Base-by-base conservation (phyloP, 2,113 vertebrate genomes). In the Saiga tatarica region DNA sequence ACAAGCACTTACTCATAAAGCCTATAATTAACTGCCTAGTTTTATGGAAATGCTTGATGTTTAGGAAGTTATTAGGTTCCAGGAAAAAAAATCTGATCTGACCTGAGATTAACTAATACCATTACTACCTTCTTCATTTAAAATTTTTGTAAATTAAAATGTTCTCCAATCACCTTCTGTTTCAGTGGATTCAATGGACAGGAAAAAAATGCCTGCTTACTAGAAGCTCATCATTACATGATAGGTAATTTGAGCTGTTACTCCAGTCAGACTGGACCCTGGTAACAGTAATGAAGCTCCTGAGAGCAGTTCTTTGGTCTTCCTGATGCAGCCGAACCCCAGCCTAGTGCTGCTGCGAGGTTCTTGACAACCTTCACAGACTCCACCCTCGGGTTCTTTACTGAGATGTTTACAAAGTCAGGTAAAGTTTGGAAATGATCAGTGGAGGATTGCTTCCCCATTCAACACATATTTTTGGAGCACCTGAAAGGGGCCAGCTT, bases 11-110 rank as follows among this genome's bases (percentile, higher is more conserved):
- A 89, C 87, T 97, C 88, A 71, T 33, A 76, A 95, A 97, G 88
- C 94, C 96, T 97, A 5, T 98, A 97, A 98, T 98, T 98, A 76
- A 76, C 92, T 74, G 89, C 83, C 89, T 92, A 45, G 79, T 87
- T 95, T 97, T 95, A 42, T 91, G 89, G 94, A 91, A 94, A 97
- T 89, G 91, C 97, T 97, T 98, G 94, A 97, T 98, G 97, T 97
- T 90, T 87, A 96, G 95, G 94, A 97, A 97, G 91, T 92, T 98
- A 98, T 95, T 97, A 97, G 85, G 57, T 81, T 97, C 25, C 25
- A 87, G 53, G 62, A 55, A 87, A 86, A 47, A 71, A 36, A 30
- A 76, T 59, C 71, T 95, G 88, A 95, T 85, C 97, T 97, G 91
- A 95, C 92, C 97, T 97, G 91, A 96, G 94, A 97, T 96, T 86